Evolutionary conservation across 2,113 vertebrate species (phyloP).

Genomic region (Ptychochromis oligacanthus): DNA sequence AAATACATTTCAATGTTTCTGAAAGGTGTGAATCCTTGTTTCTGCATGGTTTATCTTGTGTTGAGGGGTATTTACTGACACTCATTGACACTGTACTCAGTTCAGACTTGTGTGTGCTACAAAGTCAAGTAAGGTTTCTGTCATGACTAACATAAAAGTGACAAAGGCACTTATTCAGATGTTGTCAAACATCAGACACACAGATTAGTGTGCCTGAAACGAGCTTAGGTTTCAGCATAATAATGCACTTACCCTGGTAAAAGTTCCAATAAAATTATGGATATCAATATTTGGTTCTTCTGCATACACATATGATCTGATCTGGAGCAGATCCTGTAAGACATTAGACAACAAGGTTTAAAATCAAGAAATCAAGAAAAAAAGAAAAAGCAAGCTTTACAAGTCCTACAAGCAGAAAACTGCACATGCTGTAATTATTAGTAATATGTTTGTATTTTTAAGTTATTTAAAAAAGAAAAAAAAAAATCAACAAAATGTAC

Average conservation of each 20-base stretch:
- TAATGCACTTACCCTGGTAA: conserved; percentile 88
- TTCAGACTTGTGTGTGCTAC: not conserved
- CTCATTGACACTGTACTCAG: not conserved
- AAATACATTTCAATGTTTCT: not conserved
- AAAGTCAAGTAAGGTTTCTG: not conserved
- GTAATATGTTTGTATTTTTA: not conserved
- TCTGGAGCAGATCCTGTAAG: conserved; percentile 92
- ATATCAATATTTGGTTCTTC: conserved; percentile 98
- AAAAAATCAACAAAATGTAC: too few species aligned
- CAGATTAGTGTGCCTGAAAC: not conserved
- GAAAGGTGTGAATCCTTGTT: not conserved
- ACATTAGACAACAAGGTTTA: not conserved
- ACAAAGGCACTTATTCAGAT: not conserved
- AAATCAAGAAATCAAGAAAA: not conserved
- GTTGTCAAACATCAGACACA: not conserved
- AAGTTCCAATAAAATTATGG: conserved; percentile 96
- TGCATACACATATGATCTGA: conserved; percentile 90
- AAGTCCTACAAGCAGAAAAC: accelerated
- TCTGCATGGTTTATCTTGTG: not conserved
- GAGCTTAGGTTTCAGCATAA: not conserved
- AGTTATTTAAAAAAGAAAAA: too few species aligned
- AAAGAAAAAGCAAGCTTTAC: not conserved
- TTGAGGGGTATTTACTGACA: not conserved
- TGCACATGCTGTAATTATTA: not conserved
- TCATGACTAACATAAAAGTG: not conserved